Percentiles rank a stretch among this genome's conserved stretches.
Evolutionary conservation across 2,113 vertebrate genomes (phyloP).

Genomic region (Corythornis madagascariensis): DNA sequence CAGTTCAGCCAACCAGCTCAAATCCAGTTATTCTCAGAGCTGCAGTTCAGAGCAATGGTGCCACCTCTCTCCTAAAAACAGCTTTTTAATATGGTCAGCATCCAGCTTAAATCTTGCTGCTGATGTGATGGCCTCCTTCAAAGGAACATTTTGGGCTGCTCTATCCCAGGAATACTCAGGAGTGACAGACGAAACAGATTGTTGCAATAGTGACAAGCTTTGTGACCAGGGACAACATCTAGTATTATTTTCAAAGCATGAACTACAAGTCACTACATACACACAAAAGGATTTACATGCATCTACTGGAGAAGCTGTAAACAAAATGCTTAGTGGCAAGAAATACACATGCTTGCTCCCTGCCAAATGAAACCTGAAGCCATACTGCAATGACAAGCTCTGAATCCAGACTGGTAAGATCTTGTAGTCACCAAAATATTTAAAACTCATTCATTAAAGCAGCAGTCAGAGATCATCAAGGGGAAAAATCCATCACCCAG

Average conservation of each 20-base stretch:
- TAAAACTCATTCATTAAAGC: not conserved
- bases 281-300: not conserved
- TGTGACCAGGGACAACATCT: not conserved
- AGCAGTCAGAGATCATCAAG: not conserved
- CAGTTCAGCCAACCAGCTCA: constrained; percentile 37
- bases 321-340: not conserved
- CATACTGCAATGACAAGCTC: not conserved
- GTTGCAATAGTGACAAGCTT: not conserved
- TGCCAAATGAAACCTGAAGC: not conserved
- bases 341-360: not conserved
- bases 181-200: not conserved
- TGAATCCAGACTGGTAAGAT: not conserved
- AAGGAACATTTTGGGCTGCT: not conserved
- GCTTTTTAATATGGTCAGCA: not conserved
- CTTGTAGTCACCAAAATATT: not conserved
- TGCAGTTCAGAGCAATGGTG: constrained; percentile 10
- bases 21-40: constrained; percentile 47
- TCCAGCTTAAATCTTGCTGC: not conserved
- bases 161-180: not conserved
- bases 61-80: not conserved
- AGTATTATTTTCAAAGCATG: not conserved
- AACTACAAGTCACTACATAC: not conserved
- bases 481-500: not conserved
- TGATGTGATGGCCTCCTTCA: not conserved
- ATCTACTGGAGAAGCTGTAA: not conserved